Base-by-base conservation (phyloP, 2,113 vertebrate genomes). In the Amia ocellicauda region DNA sequence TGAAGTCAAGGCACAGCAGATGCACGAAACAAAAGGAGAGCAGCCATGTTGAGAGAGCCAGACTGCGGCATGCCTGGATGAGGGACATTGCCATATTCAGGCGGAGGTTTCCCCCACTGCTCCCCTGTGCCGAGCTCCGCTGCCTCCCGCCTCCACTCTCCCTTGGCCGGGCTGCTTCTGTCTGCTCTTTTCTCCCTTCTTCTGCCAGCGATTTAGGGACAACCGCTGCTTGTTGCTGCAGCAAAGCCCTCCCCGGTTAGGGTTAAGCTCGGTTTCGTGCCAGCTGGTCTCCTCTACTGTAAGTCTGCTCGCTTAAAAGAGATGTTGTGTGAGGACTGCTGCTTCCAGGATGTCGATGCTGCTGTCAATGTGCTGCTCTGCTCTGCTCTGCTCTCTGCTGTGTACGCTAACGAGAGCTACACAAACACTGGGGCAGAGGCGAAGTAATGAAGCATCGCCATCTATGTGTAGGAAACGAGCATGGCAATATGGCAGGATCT, bases 11-110 rank as follows among this genome's bases (percentile, higher is more conserved):
- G 78, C 95, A 95, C 67, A 98, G 84, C 81, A 97, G 80, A 89
- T 97, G 95, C 72, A 97, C 93, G 83, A 95, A 98, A 83, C 94
- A 96, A 80, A 97, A 92, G 77, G 94, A 98, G 71, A 98, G 89
- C 86, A 98, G 90, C 94, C 95, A 95, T 89, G 93, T 95, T 88
- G 93, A 96, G 81, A 97, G 91, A 63, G 94, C 94, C 82, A 98
- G 91, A 79, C 93, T 96, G 91, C 94, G 93, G 92, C 95, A 98
- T 60, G 93, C 89, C 74, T 86, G 89, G 78, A 92, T 88, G 76
- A 95, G 88, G 62, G 92, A 96, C 90, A 85, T 72, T 66, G 93
- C 91, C 95, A 96, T 95, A 72, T 71, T 78, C 73, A 59, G 74
- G 41, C 58, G 23, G 40, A 65, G 54, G 55, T 41, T 50, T 11